phyloP scores from a whole-genome alignment of 1,140 invertebrate species.

The Brachionus asplanchnoidis region DNA sequence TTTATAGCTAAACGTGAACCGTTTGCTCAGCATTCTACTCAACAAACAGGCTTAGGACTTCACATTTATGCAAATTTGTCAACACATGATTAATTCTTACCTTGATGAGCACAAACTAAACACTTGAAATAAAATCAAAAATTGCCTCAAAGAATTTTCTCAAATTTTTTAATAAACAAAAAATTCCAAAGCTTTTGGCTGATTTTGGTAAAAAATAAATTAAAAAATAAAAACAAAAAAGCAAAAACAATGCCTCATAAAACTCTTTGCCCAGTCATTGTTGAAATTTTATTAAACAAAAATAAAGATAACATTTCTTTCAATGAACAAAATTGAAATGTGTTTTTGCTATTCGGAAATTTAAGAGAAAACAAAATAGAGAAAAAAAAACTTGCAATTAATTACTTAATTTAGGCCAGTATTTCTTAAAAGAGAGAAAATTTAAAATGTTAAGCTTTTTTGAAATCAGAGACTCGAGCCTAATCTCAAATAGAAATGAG shows the following conservation, averaged over 20 bases:
- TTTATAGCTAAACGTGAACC: background rate
- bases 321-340: background rate
- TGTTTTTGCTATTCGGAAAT: background rate
- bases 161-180: background rate
- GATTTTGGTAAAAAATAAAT: no score
- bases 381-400: conserved; percentile 3
- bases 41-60: background rate
- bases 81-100: background rate
- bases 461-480: conserved; percentile 10
- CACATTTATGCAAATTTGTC: background rate
- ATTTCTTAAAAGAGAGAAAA: background rate
- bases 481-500: conserved; percentile 3
- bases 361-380: background rate
- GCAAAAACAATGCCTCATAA: no score
- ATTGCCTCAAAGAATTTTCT: background rate
- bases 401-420: background rate
- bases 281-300: no score
- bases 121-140: background rate
- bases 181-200: no score
- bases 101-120: background rate
- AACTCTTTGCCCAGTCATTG: no score
- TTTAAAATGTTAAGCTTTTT: background rate
- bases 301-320: background rate
- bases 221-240: no score
- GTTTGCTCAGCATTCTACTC: background rate